Percentiles rank a stretch among this genome's conserved stretches.
Evolutionary conservation across 2,113 vertebrate genomes (phyloP).

Genomic region (Rousettus leschenaultii): DNA sequence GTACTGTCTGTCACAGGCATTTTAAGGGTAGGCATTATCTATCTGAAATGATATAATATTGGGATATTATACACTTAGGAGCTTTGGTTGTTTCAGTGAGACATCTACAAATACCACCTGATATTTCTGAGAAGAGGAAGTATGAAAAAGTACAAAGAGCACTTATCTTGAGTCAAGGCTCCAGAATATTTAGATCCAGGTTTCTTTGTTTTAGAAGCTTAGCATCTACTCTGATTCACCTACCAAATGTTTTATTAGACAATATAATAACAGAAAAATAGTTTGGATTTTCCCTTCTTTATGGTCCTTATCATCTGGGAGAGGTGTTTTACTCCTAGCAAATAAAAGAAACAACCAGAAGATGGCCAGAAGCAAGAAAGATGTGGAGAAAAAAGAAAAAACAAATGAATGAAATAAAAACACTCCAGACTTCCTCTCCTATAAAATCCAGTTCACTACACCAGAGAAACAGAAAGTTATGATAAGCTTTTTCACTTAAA

Average conservation of each 20-base stretch:
- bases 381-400: neutral
- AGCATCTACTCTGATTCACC: neutral
- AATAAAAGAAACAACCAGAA: neutral
- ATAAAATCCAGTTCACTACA: neutral
- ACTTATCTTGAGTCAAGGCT: neutral
- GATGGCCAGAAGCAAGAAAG: neutral
- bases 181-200: neutral
- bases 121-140: neutral
- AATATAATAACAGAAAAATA: neutral
- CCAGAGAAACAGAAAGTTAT: neutral
- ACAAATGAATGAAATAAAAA: neutral
- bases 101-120: neutral
- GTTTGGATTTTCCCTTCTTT: neutral
- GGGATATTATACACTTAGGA: neutral
- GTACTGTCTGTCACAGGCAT: neutral
- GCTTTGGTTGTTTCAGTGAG: neutral
- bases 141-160: neutral
- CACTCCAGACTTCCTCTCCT: neutral
- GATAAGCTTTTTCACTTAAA: neutral
- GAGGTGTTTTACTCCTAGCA: neutral
- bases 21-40: neutral
- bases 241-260: neutral
- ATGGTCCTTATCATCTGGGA: neutral
- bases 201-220: neutral
- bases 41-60: neutral